Evolutionary conservation across 64 coral and sea anemone species (phyloP), one percentile per base, ranked within the genome.

Genomic region (Stylophora pistillata): DNA sequence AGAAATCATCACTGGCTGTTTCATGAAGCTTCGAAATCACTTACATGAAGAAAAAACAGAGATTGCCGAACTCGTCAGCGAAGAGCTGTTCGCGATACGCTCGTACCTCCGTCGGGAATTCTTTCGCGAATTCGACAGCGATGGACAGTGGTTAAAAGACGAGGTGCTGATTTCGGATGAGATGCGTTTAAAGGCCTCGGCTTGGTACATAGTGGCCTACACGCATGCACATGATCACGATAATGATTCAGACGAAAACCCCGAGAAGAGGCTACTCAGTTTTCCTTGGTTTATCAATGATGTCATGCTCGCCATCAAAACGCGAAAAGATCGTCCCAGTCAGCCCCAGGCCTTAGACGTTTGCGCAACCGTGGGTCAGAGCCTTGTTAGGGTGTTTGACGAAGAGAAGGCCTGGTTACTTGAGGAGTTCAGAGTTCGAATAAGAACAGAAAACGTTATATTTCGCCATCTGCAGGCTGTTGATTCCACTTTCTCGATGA

Each of bases 281-380:
- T 93, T 99, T 72, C 97, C 97, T 21, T 99, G 97, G 97, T 56
- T 99, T 58, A 76, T 99, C 23, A 94, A 95, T 85, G 97, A 99
- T 84, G 74, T 99, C 91, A 95, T 99, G 85, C 61, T 91, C 10
- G 59, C 83, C 2, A 87, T 99, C 82, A 89, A 86, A 76, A 85
- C 41, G 28, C 60, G 31, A 60, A 41, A 62, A 69, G 23, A n/a
- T 27, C 32, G 18, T 16, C 80, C 21, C 27, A 2, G 34, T 25
- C 23, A 23, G 18, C 47, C 30, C 25, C 86, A 64, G 37, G 41
- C 23, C 56, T 15, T 65, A 10, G 61, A 88, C 25, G 56, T 88
- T 74, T 62, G 61, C 0, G 30, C 86, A 53, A 34, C 56, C 10
- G 72, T 88, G 20, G 86, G 86, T 30, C 54, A 88, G 56, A 88